Base-by-base conservation (phyloP, 2,888 invertebrate genomes). In the Empis stercorea region DNA sequence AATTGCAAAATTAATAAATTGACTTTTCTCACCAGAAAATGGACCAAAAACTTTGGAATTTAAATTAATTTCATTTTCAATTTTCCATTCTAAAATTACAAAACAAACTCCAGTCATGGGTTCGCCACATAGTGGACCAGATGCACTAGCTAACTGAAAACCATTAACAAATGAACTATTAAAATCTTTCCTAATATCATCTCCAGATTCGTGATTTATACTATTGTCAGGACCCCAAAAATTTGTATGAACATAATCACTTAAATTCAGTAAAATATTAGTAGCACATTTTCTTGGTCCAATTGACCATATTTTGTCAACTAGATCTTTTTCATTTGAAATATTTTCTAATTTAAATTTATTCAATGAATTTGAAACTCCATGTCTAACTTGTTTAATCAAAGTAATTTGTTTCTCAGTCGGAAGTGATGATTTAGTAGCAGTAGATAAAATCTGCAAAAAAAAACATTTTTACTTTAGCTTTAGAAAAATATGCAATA, bases 121-220 rank as follows among this genome's bases (percentile, higher is more conserved):
- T 63, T 99, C 99, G 59, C 95, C 94, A 69, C 97, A 99, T 40
- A 99, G 66, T 0, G 97, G 97, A 0, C 99, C 99, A 38, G 89
- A 81, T 46, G 85, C 68, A 23, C 91, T 80, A 7, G 88, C 87
- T 66, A 92, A 68, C 74, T 91, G 86, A 68, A 93, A 83, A 10
- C 89, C 92, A 68, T 86, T 88, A 4, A 89, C 74, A 62, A 93
- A 81, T 64, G 83, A 83, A 61, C 81, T 83, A 59, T 87, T 88
- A 63, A 75, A 79, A 56, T 78, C 76, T 48, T 73, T 73, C 42
- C 80, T 72, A 1, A 71, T 64, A 65, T 82, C 81, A 46, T 50
- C 41, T 5, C 56, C 54, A 2, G 47, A 37, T 20, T 60, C 58
- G 6, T 11, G 20, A 4, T 69, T 64, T 10, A 73, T 67, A 46